Conservation (phyloP, 2,113 vertebrate genomes). For the Meriones unguiculatus region DNA sequence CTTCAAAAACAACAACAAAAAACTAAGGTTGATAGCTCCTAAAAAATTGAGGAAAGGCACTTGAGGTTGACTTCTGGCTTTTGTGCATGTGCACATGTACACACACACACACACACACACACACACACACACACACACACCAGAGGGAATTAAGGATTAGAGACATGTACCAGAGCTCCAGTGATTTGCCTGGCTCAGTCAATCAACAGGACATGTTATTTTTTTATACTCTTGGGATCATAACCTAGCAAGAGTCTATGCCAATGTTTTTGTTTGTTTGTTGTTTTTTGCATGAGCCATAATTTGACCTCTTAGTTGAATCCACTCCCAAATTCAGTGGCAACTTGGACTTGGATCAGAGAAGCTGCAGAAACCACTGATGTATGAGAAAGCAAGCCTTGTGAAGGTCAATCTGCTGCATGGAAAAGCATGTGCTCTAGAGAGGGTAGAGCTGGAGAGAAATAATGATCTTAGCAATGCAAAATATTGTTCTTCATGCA, state of each 20-base stretch:
- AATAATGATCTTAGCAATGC: constrained; percentile 55
- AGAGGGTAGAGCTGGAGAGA: constrained; percentile 16
- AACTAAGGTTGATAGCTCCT: neutral
- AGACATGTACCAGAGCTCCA: neutral
- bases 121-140: neutral
- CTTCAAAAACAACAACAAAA: neutral
- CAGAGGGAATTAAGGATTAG: neutral
- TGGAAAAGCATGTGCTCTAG: constrained; percentile 48
- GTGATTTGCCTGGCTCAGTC: neutral
- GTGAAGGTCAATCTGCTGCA: constrained; percentile 36
- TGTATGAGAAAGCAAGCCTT: neutral
- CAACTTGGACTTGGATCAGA: constrained; percentile 52
- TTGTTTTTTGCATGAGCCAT: neutral
- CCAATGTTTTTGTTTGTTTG: neutral
- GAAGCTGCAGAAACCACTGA: constrained; percentile 14
- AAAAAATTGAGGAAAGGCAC: neutral
- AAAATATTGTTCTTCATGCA: constrained; percentile 17
- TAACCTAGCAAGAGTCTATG: neutral
- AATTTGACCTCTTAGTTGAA: constrained; percentile 7
- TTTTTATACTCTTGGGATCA: neutral
- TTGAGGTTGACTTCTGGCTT: neutral
- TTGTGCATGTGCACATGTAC: too few species aligned
- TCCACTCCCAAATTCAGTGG: neutral
- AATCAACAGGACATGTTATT: constrained; percentile 18
- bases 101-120: neutral